Percentiles rank a stretch among this genome's conserved stretches.
These are phyloP conservation scores for Prorops nasuta DNA, from an alignment of 1,140 invertebrate species.

Conservation along the genomic window DNA sequence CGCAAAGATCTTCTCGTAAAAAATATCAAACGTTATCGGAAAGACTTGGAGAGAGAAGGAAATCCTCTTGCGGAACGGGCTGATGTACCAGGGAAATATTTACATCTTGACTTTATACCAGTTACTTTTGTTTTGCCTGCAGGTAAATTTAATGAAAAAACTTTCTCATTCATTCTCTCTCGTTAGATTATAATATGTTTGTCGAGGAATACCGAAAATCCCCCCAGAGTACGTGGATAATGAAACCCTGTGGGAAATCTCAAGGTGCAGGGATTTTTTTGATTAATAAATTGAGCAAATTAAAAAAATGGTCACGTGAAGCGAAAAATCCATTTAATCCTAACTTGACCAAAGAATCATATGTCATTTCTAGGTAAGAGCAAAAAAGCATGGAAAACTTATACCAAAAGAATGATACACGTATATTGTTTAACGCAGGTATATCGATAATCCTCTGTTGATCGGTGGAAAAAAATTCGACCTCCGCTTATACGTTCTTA, in stretches of 20 bases:
- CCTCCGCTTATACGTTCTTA: conserved; percentile 78
- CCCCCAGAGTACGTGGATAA: conserved; percentile 93
- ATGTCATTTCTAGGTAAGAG: conserved; percentile 78
- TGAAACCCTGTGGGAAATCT: conserved; percentile 94
- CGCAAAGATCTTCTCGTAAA: conserved; percentile 93
- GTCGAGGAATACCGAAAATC: conserved; percentile 91
- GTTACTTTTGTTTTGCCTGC: conserved; percentile 91
- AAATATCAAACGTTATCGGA: conserved; percentile 91
- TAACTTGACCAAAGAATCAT: conserved; percentile 81
- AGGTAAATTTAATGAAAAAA: conserved; percentile 43
- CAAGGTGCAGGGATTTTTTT: conserved; percentile 86
- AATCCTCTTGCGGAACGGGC: conserved; percentile 81
- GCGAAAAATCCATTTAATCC: conserved; percentile 81
- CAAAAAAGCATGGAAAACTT: too few relatives aligned
- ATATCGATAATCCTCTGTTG: conserved; percentile 80
- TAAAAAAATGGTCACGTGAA: conserved; percentile 85
- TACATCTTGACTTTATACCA: conserved; percentile 87
- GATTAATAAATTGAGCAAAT: conserved; percentile 84
- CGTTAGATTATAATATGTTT: conserved; percentile 87
- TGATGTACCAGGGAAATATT: conserved; percentile 72
- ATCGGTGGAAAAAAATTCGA: conserved; percentile 92
- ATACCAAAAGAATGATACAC: neutral
- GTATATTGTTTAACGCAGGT: conserved; percentile 56
- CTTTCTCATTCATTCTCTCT: neutral
- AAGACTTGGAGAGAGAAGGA: conserved; percentile 87